A percentile compares a stretch with the other conserved stretches of the same genome.
Evolutionary conservation across 1,140 invertebrate species (phyloP).

Genomic region (Odontomachus brunneus): DNA sequence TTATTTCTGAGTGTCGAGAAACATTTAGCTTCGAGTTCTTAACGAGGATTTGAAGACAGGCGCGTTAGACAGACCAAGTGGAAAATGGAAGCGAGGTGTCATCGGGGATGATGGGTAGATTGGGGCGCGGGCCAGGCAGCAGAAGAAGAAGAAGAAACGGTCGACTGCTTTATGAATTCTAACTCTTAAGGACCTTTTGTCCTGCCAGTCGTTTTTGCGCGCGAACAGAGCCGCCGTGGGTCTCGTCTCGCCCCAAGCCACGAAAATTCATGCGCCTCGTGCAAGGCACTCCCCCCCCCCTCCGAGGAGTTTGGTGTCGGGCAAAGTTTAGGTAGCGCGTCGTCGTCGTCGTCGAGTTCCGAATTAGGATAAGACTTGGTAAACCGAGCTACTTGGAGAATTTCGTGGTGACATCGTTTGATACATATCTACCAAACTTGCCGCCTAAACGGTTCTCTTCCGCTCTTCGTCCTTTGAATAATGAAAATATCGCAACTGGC

Average conservation of each 20-base stretch:
- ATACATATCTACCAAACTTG: not conserved
- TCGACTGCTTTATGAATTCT: conserved; percentile 68
- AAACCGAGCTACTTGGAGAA: conserved; percentile 55
- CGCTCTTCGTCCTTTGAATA: not conserved
- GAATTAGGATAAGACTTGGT: conserved; percentile 40
- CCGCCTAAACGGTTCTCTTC: not conserved
- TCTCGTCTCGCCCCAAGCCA: conserved; percentile 27
- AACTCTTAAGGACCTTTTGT: conserved; percentile 52
- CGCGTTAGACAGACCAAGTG: conserved; percentile 50
- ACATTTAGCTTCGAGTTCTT: conserved; percentile 78
- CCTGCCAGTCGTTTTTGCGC: conserved; percentile 36
- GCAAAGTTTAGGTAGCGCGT: conserved; percentile 29
- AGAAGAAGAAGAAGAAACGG: conserved; percentile 18
- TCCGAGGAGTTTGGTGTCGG: conserved; percentile 40
- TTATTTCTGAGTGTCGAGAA: conserved; percentile 31
- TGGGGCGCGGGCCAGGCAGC: not conserved
- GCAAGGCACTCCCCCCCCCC: conserved; percentile 43
- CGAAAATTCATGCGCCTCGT: not conserved
- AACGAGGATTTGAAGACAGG: conserved; percentile 80
- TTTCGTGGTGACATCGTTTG: conserved; percentile 6
- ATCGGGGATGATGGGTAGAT: conserved; percentile 38
- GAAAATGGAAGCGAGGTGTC: conserved; percentile 53
- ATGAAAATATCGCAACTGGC: not conserved
- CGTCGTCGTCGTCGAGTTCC: conserved; percentile 3
- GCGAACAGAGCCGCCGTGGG: not conserved